Percentiles rank a stretch among this genome's conserved stretches.
These are phyloP conservation scores for Ophioninae sp. DNA, from an alignment of 2,888 invertebrate species.

Conservation along the genomic window DNA sequence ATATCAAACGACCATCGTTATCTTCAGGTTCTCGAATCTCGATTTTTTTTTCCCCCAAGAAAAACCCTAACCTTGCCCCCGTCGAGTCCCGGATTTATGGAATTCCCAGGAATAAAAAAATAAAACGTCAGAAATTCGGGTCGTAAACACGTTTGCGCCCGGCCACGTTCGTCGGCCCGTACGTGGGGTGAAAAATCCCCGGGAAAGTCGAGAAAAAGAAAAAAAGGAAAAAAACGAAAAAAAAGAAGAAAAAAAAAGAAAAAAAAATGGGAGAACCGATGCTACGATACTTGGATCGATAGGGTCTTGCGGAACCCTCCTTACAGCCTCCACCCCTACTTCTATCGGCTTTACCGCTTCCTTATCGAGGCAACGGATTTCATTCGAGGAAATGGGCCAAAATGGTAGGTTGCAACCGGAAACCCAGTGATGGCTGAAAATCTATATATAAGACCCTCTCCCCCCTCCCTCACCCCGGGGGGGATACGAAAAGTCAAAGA, in stretches of 20 bases:
- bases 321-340: conserved; percentile 13
- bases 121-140: too few relatives aligned
- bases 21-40: too few relatives aligned
- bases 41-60: too few relatives aligned
- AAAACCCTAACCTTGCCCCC: too few relatives aligned
- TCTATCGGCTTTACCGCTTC: conserved; percentile 38
- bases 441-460: too few relatives aligned
- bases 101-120: too few relatives aligned
- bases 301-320: conserved; percentile 30
- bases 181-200: too few relatives aligned
- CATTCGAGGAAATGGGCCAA: conserved; percentile 43
- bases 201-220: too few relatives aligned
- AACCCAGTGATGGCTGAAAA: conserved; percentile 21
- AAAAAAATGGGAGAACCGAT: too few relatives aligned
- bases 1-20: not conserved
- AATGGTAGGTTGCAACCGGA: conserved; percentile 26
- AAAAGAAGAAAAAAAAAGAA: not conserved
- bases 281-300: conserved; percentile 29
- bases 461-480: not conserved
- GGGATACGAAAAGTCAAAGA: conserved; percentile 20
- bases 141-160: too few relatives aligned
- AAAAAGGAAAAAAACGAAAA: not conserved
- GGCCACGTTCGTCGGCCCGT: not conserved
- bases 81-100: too few relatives aligned
- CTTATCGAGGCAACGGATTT: conserved; percentile 36